These are phyloP conservation scores for Oenanthe melanoleuca DNA, from an alignment of 2,113 vertebrate genomes.

Conservation along the genomic window DNA sequence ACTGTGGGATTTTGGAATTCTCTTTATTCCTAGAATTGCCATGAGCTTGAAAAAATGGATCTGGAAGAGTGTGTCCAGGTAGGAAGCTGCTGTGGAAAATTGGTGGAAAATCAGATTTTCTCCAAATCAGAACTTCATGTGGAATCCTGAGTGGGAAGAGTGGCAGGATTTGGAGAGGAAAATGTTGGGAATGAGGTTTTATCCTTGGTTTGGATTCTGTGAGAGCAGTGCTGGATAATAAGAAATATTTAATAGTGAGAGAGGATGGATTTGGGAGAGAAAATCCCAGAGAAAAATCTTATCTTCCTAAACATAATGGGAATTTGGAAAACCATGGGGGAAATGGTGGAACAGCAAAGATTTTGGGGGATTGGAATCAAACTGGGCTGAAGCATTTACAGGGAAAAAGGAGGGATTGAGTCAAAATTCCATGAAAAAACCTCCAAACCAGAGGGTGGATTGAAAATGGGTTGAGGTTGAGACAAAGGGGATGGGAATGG, in stretches of 20 bases:
- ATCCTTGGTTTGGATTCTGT: rapidly evolving
- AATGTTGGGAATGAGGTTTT: not conserved
- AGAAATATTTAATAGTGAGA: not conserved
- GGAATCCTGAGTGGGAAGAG: not conserved
- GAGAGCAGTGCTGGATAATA: rapidly evolving
- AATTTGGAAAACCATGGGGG: not conserved
- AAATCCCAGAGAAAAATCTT: not conserved
- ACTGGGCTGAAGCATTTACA: rapidly evolving
- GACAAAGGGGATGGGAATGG: not conserved
- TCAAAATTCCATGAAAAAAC: not conserved
- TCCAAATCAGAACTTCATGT: not conserved
- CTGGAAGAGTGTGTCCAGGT: too few relatives aligned
- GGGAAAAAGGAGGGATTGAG: not conserved
- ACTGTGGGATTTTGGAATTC: too few relatives aligned
- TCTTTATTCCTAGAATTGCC: too few relatives aligned
- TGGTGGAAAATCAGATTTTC: not conserved
- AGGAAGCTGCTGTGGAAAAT: not conserved
- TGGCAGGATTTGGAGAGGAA: not conserved
- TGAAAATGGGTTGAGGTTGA: rapidly evolving
- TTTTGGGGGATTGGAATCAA: not conserved
- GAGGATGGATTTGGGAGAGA: not conserved
- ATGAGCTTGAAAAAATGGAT: too few relatives aligned
- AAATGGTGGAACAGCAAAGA: rapidly evolving
- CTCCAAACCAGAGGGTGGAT: rapidly evolving
- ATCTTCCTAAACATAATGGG: rapidly evolving